Conservation (phyloP, 2,113 vertebrate genomes). For the Callithrix jacchus region DNA sequence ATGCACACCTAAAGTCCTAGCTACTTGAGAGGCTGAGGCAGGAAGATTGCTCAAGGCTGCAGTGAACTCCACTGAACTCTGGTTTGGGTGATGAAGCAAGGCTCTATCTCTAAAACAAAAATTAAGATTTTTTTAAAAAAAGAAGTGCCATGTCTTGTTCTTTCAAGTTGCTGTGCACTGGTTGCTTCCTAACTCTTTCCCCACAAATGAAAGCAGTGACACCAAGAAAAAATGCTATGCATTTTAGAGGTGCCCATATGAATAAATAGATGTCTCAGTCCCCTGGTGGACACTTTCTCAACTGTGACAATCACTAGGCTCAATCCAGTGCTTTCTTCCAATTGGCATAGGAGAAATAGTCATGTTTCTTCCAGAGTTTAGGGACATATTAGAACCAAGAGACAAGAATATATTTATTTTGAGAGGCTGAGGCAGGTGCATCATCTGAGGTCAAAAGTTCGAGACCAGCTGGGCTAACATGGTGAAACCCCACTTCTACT, state of each 20-base stretch:
- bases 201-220: background rate
- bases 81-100: too few relatives aligned
- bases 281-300: background rate
- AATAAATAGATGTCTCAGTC: background rate
- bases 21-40: too few relatives aligned
- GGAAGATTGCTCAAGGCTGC: too few relatives aligned
- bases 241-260: background rate
- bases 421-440: too few relatives aligned
- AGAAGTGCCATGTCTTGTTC: background rate
- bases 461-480: too few relatives aligned
- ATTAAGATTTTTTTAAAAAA: background rate
- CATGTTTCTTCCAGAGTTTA: background rate
- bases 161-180: background rate
- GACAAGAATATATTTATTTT: background rate
- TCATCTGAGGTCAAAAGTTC: too few relatives aligned
- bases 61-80: too few relatives aligned
- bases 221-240: background rate
- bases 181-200: background rate
- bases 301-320: background rate
- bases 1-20: too few relatives aligned
- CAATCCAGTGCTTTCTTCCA: background rate
- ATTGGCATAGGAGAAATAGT: background rate
- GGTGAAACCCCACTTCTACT: too few relatives aligned
- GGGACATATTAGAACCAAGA: background rate
- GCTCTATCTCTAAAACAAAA: too few relatives aligned